phyloP scores from a whole-genome alignment of 2,797 vertebrate genomes.

The Zalophus californianus region DNA sequence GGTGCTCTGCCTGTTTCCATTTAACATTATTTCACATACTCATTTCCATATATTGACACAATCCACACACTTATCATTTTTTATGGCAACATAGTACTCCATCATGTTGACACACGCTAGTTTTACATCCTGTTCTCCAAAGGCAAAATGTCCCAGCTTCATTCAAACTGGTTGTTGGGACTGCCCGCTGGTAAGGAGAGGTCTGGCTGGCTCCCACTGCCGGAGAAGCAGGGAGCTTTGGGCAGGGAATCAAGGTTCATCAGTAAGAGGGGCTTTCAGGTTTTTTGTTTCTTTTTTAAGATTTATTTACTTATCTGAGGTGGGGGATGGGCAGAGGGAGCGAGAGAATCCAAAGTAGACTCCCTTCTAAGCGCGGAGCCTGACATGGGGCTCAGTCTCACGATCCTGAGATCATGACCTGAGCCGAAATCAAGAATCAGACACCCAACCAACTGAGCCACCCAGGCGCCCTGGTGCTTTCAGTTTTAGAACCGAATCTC shows the following conservation, averaged over 20 bases:
- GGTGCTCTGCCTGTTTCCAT: slow-evolving; percentile 24
- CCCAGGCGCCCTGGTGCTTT: not conserved
- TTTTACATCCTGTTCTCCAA: slow-evolving; percentile 29
- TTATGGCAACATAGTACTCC: slow-evolving; percentile 66
- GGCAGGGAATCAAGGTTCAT: not conserved
- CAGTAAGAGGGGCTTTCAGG: not conserved
- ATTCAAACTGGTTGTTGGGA: not conserved
- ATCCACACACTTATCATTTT: slow-evolving; percentile 47
- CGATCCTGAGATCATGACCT: not conserved
- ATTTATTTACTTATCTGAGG: not conserved
- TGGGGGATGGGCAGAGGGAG: not conserved
- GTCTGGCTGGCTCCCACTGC: not conserved
- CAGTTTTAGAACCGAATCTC: not conserved
- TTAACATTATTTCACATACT: slow-evolving; percentile 38
- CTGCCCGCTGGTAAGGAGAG: not conserved
- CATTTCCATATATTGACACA: slow-evolving; percentile 74
- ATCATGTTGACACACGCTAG: slow-evolving; percentile 14
- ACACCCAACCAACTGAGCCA: not conserved
- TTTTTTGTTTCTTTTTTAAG: not conserved
- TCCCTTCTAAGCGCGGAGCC: not conserved
- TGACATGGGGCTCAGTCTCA: not conserved
- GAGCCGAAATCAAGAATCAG: not conserved
- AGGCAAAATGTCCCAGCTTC: slow-evolving; percentile 18
- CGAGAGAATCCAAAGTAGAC: not conserved
- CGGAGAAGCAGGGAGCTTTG: not conserved